These are phyloP conservation scores for Scrobipalpa atriplicella DNA, from an alignment of 2,888 invertebrate genomes.

Conservation along the genomic window DNA sequence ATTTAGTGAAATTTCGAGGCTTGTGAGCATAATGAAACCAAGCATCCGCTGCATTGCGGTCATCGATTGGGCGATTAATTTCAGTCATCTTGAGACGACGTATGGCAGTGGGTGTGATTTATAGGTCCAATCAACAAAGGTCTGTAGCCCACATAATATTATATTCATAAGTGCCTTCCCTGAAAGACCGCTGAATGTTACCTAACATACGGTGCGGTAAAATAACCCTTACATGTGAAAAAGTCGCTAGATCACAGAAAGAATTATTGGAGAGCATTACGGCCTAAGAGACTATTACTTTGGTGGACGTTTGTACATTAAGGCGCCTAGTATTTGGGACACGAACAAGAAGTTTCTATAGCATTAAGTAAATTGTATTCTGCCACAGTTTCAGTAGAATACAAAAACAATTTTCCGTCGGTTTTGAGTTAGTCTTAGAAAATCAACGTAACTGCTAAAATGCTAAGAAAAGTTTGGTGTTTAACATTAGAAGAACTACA, in stretches of 20 bases:
- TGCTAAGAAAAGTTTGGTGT: not conserved
- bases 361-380: conserved; percentile 27
- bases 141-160: not conserved
- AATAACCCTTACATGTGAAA: conserved; percentile 1
- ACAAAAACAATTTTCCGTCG: not conserved
- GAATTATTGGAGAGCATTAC: conserved; percentile 25
- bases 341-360: conserved; percentile 26
- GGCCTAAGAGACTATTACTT: conserved; percentile 26
- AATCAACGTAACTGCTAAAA: too few relatives aligned
- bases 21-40: conserved; percentile 5
- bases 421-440: not conserved
- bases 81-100: conserved; percentile 61
- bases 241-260: conserved; percentile 26
- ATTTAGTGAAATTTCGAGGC: conserved; percentile 9
- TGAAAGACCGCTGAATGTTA: not conserved
- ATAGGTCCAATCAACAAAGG: conserved; percentile 44
- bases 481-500: not conserved
- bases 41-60: conserved; percentile 33
- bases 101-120: conserved; percentile 45
- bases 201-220: not conserved
- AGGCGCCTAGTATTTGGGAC: conserved; percentile 25
- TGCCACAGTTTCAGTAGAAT: conserved; percentile 10
- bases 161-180: not conserved
- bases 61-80: conserved; percentile 57
- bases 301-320: conserved; percentile 27